phyloP scores from a whole-genome alignment of 2,888 invertebrate genomes.

The Stomorhina lunata region DNA sequence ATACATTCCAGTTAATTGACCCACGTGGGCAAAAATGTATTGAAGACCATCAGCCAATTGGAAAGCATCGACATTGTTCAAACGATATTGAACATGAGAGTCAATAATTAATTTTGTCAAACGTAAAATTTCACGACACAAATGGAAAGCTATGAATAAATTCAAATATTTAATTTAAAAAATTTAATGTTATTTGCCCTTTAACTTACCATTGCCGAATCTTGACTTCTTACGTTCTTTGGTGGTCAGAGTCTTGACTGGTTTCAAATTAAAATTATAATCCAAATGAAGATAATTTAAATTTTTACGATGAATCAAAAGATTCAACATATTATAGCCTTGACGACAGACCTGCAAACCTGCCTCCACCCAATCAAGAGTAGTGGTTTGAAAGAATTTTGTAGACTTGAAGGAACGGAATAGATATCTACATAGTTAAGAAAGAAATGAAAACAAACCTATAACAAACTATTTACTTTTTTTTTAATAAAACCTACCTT shows the following conservation, averaged over 20 bases:
- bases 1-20: conserved; percentile 99
- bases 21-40: conserved; percentile 99
- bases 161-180: background rate
- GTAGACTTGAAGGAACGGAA: conserved; percentile 99
- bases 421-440: conserved; percentile 84
- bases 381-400: conserved; percentile 99
- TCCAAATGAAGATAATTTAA: conserved; percentile 99
- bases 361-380: conserved; percentile 99
- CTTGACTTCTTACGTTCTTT: conserved; percentile 99
- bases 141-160: conserved; percentile 91
- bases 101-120: conserved; percentile 99
- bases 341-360: conserved; percentile 99
- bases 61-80: conserved; percentile 99
- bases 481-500: conserved; percentile 81
- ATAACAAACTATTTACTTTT: background rate
- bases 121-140: conserved; percentile 99
- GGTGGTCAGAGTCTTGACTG: conserved; percentile 99
- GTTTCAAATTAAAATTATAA: conserved; percentile 99
- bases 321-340: conserved; percentile 99
- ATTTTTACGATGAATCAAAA: conserved; percentile 99
- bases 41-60: conserved; percentile 98
- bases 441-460: background rate
- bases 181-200: background rate
- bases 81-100: conserved; percentile 98
- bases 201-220: conserved; percentile 91